Percentiles rank a stretch among this genome's conserved stretches.
Conservation (phyloP, 2,888 invertebrate genomes). For the Glomeris marginata region DNA sequence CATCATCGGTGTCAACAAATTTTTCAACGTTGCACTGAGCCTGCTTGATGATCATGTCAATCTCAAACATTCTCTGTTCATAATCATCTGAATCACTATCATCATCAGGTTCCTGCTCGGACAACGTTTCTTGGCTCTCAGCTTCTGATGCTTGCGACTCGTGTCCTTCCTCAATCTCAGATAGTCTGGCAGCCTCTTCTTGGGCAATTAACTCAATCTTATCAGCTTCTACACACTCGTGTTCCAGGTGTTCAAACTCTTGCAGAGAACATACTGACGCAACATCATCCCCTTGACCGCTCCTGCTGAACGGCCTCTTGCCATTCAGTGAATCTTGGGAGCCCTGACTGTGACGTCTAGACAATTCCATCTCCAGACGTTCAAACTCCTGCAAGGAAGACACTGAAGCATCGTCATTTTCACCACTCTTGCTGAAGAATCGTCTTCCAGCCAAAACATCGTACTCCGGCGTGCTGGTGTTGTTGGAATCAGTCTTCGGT, state of each 20-base stretch:
- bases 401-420: slow-evolving; percentile 82
- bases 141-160: slow-evolving; percentile 38
- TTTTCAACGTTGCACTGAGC: slow-evolving; percentile 50
- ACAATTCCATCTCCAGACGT: slow-evolving; percentile 66
- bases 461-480: slow-evolving; percentile 82
- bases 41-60: slow-evolving; percentile 50
- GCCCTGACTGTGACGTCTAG: slow-evolving; percentile 40
- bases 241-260: slow-evolving; percentile 84
- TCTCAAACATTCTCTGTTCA: slow-evolving; percentile 45
- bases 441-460: slow-evolving; percentile 70
- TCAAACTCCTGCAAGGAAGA: slow-evolving; percentile 91
- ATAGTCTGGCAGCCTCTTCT: slow-evolving; percentile 65
- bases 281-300: slow-evolving; percentile 67
- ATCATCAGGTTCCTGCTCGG: slow-evolving; percentile 24
- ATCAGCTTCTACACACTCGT: slow-evolving; percentile 68
- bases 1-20: slow-evolving; percentile 27
- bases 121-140: slow-evolving; percentile 44
- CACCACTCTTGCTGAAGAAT: slow-evolving; percentile 63
- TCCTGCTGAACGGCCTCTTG: slow-evolving; percentile 43
- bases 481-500: slow-evolving; percentile 35
- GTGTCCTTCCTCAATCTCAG: slow-evolving; percentile 33
- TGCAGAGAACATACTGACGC: slow-evolving; percentile 60
- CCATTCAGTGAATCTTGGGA: slow-evolving; percentile 69
- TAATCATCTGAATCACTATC: slow-evolving; percentile 42
- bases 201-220: slow-evolving; percentile 66